phyloP scores from a whole-genome alignment of 37 sponge, comb jelly and placozoan genomes.

The Diacarnus erythraeanus region DNA sequence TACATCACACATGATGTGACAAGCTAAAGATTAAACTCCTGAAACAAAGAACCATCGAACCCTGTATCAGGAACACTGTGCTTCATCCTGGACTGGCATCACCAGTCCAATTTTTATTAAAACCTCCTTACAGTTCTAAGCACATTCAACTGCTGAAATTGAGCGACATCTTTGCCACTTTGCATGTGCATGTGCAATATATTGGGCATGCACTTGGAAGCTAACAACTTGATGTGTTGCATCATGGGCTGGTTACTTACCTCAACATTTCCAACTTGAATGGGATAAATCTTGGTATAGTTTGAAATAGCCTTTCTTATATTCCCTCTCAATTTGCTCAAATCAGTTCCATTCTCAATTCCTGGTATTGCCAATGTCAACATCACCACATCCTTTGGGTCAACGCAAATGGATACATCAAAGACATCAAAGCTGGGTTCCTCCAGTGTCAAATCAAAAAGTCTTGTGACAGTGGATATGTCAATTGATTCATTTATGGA shows the following conservation, averaged over 20 bases:
- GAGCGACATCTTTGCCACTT: too few relatives aligned
- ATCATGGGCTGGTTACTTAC: not conserved
- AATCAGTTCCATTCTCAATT: not conserved
- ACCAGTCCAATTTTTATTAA: too few relatives aligned
- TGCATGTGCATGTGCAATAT: too few relatives aligned
- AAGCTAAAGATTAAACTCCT: too few relatives aligned
- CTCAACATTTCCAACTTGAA: slow-evolving; percentile 2
- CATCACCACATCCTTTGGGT: not conserved
- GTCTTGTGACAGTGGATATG: not conserved
- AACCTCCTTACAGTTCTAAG: too few relatives aligned
- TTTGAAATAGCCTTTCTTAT: not conserved
- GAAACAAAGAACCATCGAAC: too few relatives aligned
- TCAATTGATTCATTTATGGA: not conserved
- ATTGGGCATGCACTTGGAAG: slow-evolving; percentile 1
- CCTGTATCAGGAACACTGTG: too few relatives aligned
- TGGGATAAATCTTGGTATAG: not conserved
- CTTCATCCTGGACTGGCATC: too few relatives aligned
- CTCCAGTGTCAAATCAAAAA: not conserved
- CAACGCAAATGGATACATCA: not conserved
- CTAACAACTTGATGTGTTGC: not conserved
- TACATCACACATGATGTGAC: too few relatives aligned
- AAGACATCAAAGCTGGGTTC: not conserved
- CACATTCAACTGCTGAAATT: too few relatives aligned
- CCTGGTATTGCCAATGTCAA: not conserved
- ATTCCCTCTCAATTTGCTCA: not conserved